A percentile compares a stretch with the other conserved stretches of the same genome.
Conservation (phyloP, 2,797 vertebrate genomes). For the Hapalemur alaotrensis region DNA sequence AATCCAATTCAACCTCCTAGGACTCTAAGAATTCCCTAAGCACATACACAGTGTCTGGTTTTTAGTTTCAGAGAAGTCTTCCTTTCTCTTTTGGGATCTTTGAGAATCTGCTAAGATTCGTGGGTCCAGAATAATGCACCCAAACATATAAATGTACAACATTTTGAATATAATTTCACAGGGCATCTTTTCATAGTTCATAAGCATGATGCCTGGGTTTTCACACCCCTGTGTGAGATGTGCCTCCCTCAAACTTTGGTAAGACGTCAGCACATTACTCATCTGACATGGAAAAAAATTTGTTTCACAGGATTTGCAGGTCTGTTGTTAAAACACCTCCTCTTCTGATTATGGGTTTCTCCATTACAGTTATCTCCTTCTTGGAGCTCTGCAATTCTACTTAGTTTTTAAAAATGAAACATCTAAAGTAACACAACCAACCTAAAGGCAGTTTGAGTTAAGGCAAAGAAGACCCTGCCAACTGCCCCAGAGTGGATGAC, state of each 20-base stretch:
- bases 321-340: neutral
- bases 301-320: neutral
- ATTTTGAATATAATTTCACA: neutral
- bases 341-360: neutral
- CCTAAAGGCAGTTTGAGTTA: neutral
- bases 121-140: neutral
- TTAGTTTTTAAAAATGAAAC: neutral
- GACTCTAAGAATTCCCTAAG: constrained; percentile 5
- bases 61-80: constrained; percentile 20
- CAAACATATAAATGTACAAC: neutral
- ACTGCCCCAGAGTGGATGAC: neutral
- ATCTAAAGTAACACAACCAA: constrained; percentile 7
- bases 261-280: neutral
- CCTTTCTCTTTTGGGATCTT: neutral
- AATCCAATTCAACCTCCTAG: neutral
- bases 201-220: neutral
- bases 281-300: neutral
- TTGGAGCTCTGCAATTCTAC: neutral
- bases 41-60: neutral
- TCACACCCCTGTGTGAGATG: neutral
- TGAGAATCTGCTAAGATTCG: constrained; percentile 15
- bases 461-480: neutral
- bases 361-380: neutral
- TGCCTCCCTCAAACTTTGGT: neutral
- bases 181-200: neutral